Base-by-base conservation (phyloP, 2,888 invertebrate genomes). In the Caenorhabditis angaria region DNA sequence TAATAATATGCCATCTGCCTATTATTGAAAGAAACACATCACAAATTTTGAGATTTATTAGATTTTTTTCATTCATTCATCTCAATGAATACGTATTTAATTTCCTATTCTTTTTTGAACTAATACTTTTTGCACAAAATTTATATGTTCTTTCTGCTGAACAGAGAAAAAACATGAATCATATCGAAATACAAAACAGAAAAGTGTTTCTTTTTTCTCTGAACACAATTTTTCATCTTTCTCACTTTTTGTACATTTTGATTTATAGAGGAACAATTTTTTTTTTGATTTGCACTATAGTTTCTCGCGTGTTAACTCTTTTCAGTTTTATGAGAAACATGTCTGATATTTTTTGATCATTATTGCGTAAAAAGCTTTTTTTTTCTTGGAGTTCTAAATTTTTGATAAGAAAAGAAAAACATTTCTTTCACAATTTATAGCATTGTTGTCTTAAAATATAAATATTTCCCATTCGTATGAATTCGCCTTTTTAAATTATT, bases 131-230 rank as follows among this genome's bases (percentile, higher is more conserved):
- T 32, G 6, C n/a, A n/a, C n/a, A n/a, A n/a, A n/a, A n/a, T n/a
- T n/a, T n/a, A n/a, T n/a, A n/a, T n/a, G n/a, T n/a, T n/a, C n/a
- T n/a, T n/a, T n/a, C n/a, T n/a, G n/a, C n/a, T n/a, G n/a, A n/a
- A n/a, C n/a, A n/a, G n/a, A n/a, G n/a, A n/a, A n/a, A n/a, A n/a
- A n/a, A n/a, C n/a, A n/a, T n/a, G n/a, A n/a, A n/a, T n/a, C n/a
- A n/a, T n/a, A n/a, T n/a, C n/a, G n/a, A n/a, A n/a, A n/a, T n/a
- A n/a, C n/a, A n/a, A n/a, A n/a, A n/a, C n/a, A n/a, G n/a, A n/a
- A n/a, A n/a, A n/a, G n/a, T n/a, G n/a, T n/a, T n/a, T n/a, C 29
- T 62, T 55, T 8, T 53, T 53, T 25, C 47, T 50, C 55, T 50
- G 47, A 32, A 55, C 22, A 32, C 32, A 32, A 32, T 32, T 32